Conservation (phyloP, 2,113 vertebrate species). For the Hydrolagus affinis region DNA sequence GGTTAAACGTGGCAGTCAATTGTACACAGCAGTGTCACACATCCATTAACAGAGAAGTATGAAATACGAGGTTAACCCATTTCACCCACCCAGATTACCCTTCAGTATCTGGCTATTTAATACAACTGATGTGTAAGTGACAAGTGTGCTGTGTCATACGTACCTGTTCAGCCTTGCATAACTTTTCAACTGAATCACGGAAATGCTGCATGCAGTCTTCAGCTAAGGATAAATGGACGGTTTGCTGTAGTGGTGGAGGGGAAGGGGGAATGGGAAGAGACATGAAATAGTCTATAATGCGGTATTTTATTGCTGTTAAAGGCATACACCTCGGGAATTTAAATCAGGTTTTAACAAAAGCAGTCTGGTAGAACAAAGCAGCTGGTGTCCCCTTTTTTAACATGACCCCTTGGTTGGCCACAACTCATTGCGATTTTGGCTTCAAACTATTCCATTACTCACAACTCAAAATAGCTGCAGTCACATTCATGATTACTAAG, state of each 20-base stretch:
- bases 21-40: no score
- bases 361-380: no score
- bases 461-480: no score
- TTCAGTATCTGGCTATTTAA: not conserved
- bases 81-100: no score
- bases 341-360: slow-evolving; percentile 17
- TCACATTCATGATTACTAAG: no score
- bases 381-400: no score
- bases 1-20: no score
- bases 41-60: no score
- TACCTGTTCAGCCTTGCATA: slow-evolving; percentile 96
- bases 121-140: not conserved
- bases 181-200: slow-evolving; percentile 74
- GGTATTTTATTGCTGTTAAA: not conserved
- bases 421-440: no score
- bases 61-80: no score
- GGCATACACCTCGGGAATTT: not conserved
- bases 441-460: no score
- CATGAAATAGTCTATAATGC: not conserved
- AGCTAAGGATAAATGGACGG: slow-evolving; percentile 78
- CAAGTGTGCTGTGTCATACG: slow-evolving; percentile 17
- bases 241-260: slow-evolving; percentile 61
- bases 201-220: slow-evolving; percentile 89
- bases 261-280: not conserved
- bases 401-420: no score